A percentile compares a stretch with the other conserved stretches of the same genome.
phyloP scores from a whole-genome alignment of 2,113 vertebrate genomes.

The Trematocara macrostoma region DNA sequence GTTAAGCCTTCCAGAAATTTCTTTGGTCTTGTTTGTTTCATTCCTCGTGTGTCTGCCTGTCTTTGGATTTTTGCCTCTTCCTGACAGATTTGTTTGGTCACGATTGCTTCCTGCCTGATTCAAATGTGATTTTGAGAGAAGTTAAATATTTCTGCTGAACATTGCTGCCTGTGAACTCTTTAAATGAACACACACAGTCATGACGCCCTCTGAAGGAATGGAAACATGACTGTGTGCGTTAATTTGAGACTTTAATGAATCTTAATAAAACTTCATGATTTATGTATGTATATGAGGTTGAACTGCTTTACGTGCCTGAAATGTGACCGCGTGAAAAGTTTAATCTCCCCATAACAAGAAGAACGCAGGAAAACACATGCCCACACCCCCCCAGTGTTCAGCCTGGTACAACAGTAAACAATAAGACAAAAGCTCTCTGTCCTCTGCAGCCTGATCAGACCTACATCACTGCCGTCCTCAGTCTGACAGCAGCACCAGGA shows the following conservation, averaged over 20 bases:
- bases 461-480: conserved; percentile 26
- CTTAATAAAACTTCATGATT: not conserved
- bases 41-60: not conserved
- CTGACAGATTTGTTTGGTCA: not conserved
- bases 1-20: not conserved
- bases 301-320: not conserved
- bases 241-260: not conserved
- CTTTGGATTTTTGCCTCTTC: not conserved
- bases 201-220: not conserved
- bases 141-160: not conserved
- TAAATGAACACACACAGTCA: not conserved
- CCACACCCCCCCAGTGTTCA: not conserved
- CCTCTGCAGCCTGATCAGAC: conserved; percentile 2
- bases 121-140: not conserved
- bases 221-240: fast-evolving
- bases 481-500: conserved; percentile 19
- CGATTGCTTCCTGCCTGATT: not conserved
- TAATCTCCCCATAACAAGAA: not conserved
- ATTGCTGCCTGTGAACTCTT: not conserved
- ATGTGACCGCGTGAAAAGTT: not conserved
- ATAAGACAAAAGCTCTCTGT: conserved; percentile 56
- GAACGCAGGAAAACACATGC: not conserved
- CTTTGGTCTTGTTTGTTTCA: not conserved
- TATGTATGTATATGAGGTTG: not conserved
- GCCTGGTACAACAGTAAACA: conserved; percentile 66